Percentiles rank a stretch among this genome's conserved stretches.
phyloP scores from a whole-genome alignment of 1,140 invertebrate genomes.

The Lasaia peninsularis region DNA sequence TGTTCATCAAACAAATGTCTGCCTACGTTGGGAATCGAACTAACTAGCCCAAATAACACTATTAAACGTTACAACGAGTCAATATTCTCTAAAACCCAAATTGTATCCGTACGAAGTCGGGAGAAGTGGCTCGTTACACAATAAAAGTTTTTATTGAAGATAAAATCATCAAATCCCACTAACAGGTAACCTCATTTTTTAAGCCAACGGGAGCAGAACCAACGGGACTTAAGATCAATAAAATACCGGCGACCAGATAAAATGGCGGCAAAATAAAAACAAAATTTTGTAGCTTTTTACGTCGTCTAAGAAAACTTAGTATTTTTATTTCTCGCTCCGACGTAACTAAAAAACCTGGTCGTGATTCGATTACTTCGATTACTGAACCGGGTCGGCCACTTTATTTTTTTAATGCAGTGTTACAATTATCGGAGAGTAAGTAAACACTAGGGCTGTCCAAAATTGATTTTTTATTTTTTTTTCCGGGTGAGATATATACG shows the following conservation, averaged over 20 bases:
- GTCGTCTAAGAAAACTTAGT: conserved; percentile 38
- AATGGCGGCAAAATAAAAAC: conserved; percentile 1
- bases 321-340: conserved; percentile 33
- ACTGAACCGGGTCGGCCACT: conserved; percentile 35
- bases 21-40: too few relatives aligned
- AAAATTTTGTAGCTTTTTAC: conserved; percentile 4
- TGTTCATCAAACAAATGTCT: too few relatives aligned
- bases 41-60: too few relatives aligned
- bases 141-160: not conserved
- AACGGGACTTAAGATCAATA: conserved; percentile 8
- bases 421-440: conserved; percentile 14
- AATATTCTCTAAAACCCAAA: too few relatives aligned
- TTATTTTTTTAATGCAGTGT: conserved; percentile 12
- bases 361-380: conserved; percentile 47
- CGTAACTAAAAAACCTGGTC: conserved; percentile 25
- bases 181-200: conserved; percentile 5
- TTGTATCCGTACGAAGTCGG: too few relatives aligned
- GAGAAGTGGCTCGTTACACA: too few relatives aligned
- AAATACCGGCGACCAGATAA: conserved; percentile 5
- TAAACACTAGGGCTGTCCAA: conserved; percentile 26
- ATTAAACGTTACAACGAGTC: too few relatives aligned
- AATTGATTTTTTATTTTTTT: conserved; percentile 18
- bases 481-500: not conserved
- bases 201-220: conserved; percentile 1
- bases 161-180: not conserved